These are phyloP conservation scores for Glandiceps talaboti DNA, from an alignment of 53 echinoderm and acorn worm genomes.

Conservation along the genomic window DNA sequence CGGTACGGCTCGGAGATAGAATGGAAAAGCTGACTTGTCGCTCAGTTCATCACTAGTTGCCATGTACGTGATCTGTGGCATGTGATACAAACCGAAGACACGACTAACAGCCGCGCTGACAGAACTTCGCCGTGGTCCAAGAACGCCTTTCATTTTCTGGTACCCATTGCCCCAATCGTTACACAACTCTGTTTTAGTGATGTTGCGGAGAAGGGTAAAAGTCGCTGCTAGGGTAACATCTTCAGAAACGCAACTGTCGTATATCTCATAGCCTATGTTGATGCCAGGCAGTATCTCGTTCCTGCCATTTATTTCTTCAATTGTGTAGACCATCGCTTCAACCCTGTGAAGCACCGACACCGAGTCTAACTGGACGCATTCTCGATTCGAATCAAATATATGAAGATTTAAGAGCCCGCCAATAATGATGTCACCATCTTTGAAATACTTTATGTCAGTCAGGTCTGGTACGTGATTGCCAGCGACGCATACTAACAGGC, in stretches of 20 bases:
- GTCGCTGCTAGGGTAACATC: conserved; percentile 5
- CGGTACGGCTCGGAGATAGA: conserved; percentile 25
- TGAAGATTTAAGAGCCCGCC: neutral
- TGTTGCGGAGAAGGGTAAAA: conserved; percentile 1
- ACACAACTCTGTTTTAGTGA: neutral
- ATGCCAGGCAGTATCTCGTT: conserved; percentile 12
- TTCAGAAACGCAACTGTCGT: conserved; percentile 12
- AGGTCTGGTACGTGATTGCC: neutral
- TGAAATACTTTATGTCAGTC: neutral
- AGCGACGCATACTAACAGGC: too few species aligned
- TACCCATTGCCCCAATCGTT: neutral
- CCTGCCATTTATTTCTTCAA: conserved; percentile 10
- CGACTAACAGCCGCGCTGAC: conserved; percentile 27
- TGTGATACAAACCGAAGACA: conserved; percentile 13
- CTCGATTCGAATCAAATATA: neutral
- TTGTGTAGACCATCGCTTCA: conserved; percentile 12
- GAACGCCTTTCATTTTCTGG: conserved; percentile 15
- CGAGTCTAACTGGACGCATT: conserved; percentile 12
- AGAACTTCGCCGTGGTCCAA: conserved; percentile 29
- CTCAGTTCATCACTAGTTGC: conserved; percentile 43
- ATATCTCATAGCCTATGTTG: conserved; percentile 14
- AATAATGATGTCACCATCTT: neutral
- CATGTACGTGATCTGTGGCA: conserved; percentile 25
- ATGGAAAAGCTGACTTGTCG: conserved; percentile 22
- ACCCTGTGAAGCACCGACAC: conserved; percentile 14